phyloP scores from a whole-genome alignment of 2,888 invertebrate species.

The Coenonympha arcania region DNA sequence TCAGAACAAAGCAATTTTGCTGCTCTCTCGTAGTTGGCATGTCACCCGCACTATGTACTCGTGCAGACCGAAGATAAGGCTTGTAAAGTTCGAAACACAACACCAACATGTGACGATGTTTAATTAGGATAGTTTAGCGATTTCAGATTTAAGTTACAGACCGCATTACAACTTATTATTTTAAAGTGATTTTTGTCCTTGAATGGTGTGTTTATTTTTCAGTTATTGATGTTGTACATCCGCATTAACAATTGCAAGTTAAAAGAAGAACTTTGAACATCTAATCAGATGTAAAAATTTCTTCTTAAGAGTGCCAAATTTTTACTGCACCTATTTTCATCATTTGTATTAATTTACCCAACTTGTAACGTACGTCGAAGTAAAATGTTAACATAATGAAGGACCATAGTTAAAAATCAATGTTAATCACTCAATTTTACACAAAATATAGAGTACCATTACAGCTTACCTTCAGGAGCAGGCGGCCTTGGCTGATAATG shows the following conservation, averaged over 20 bases:
- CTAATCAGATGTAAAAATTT: too few relatives aligned
- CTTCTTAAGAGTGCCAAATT: too few relatives aligned
- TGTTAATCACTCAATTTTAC: too few relatives aligned
- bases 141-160: neutral
- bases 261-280: too few relatives aligned
- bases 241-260: too few relatives aligned
- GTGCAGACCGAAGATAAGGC: constrained; percentile 49
- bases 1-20: constrained; percentile 58
- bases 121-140: constrained; percentile 10
- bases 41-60: constrained; percentile 48
- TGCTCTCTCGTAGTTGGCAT: constrained; percentile 51
- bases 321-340: too few relatives aligned
- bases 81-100: constrained; percentile 23
- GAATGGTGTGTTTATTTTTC: neutral
- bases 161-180: neutral
- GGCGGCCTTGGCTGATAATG: constrained; percentile 78
- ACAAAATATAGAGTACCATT: neutral
- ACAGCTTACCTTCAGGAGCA: constrained; percentile 74
- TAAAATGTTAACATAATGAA: too few relatives aligned
- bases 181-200: neutral
- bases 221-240: too few relatives aligned
- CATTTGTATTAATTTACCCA: too few relatives aligned
- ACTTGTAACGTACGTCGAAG: too few relatives aligned
- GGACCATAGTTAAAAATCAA: too few relatives aligned
- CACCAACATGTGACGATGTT: constrained; percentile 7